Percentiles rank a stretch among this genome's conserved stretches.
These are phyloP conservation scores for Adrianichthys oophorus DNA, from an alignment of 2,797 vertebrate genomes.

Conservation along the genomic window DNA sequence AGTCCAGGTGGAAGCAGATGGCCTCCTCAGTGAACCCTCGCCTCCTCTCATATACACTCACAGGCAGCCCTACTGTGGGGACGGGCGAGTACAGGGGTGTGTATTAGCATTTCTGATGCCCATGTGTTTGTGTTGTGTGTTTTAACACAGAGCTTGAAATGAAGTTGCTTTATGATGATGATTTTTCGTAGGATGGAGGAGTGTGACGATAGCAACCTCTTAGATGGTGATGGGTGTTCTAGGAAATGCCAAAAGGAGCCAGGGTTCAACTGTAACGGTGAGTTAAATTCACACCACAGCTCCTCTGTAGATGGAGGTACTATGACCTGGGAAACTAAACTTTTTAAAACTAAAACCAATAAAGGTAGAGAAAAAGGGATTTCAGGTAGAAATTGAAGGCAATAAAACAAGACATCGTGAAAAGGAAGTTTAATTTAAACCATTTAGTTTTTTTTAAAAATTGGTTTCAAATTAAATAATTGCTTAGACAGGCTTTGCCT, in stretches of 20 bases:
- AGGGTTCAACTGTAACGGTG: slow-evolving; percentile 88
- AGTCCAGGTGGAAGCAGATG: slow-evolving; percentile 82
- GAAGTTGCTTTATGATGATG: not conserved
- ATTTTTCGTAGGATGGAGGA: slow-evolving; percentile 81
- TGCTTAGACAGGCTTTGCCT: too few relatives aligned
- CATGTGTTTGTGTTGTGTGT: too few relatives aligned
- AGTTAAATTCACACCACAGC: not conserved
- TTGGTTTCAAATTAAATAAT: too few relatives aligned
- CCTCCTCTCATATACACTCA: slow-evolving; percentile 83
- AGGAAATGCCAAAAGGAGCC: slow-evolving; percentile 85
- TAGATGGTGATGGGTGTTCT: slow-evolving; percentile 93
- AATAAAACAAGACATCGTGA: too few relatives aligned
- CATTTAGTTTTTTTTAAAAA: too few relatives aligned
- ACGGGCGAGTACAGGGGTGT: slow-evolving; percentile 85
- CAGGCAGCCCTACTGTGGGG: slow-evolving; percentile 87
- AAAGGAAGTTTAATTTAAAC: too few relatives aligned
- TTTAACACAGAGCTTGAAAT: not conserved
- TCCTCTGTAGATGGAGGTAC: too few relatives aligned
- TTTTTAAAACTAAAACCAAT: too few relatives aligned
- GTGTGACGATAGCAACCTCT: slow-evolving; percentile 89
- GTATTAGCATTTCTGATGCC: slow-evolving; percentile 25
- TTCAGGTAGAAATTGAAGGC: too few relatives aligned
- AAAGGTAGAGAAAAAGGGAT: too few relatives aligned
- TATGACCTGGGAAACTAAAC: too few relatives aligned
- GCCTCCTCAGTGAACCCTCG: slow-evolving; percentile 82